Conservation (phyloP, 2,113 vertebrate genomes). For the Sakesphorus luctuosus region DNA sequence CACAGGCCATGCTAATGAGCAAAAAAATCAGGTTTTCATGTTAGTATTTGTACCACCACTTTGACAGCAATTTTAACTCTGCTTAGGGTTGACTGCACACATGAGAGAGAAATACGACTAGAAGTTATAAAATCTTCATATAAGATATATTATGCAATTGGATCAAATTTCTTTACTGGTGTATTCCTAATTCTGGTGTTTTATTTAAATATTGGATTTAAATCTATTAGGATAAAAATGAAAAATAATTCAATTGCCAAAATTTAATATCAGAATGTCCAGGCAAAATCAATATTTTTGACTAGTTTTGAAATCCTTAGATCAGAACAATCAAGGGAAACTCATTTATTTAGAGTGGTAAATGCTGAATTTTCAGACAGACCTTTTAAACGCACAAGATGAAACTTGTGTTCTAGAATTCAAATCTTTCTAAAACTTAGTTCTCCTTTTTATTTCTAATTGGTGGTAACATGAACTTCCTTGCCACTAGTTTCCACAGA, state of each 20-base stretch:
- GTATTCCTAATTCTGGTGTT: neutral
- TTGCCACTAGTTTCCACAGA: neutral
- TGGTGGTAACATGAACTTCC: neutral
- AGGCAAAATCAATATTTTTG: neutral
- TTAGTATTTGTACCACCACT: neutral
- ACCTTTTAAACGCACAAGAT: neutral
- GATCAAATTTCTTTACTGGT: neutral
- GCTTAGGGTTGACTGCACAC: neutral
- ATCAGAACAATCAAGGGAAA: neutral
- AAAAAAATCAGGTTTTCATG: neutral
- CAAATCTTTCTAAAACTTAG: neutral
- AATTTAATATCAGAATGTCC: neutral
- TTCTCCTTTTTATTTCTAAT: neutral
- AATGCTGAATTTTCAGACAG: neutral
- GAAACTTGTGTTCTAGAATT: neutral
- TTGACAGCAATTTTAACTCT: neutral
- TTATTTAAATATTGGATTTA: neutral
- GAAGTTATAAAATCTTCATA: neutral
- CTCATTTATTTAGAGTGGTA: neutral
- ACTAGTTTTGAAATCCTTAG: neutral
- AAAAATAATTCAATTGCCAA: accelerated
- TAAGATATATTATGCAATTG: neutral
- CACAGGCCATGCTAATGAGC: neutral
- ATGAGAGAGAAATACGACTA: neutral
- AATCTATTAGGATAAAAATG: neutral